Percentiles rank a stretch among this genome's conserved stretches.
phyloP scores from a whole-genome alignment of 2,113 vertebrate species.

The Henicopernis longicauda region DNA sequence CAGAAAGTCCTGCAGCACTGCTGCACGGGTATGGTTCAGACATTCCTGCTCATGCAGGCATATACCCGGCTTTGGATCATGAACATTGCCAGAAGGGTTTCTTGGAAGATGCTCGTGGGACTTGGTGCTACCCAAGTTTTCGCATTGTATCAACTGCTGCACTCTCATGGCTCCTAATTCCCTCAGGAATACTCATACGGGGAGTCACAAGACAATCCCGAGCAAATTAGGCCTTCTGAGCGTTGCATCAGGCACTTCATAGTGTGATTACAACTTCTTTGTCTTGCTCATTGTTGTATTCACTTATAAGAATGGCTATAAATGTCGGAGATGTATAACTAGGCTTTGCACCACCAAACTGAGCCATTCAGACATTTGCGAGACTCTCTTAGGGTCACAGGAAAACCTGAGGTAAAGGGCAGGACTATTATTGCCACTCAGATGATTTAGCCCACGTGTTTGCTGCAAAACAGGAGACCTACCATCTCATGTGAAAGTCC shows the following conservation, averaged over 20 bases:
- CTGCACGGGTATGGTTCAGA: accelerated
- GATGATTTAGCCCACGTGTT: background rate
- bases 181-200: background rate
- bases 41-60: background rate
- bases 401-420: background rate
- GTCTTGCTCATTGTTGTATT: background rate
- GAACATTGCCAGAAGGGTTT: background rate
- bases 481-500: background rate
- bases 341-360: background rate
- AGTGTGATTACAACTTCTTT: background rate
- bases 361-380: accelerated
- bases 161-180: background rate
- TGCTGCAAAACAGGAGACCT: background rate
- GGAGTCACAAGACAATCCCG: background rate
- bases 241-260: background rate
- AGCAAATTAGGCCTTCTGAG: background rate
- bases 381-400: background rate
- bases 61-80: background rate
- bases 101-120: background rate
- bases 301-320: background rate
- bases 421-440: background rate
- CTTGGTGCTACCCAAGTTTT: background rate
- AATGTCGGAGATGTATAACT: background rate
- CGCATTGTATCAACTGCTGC: background rate
- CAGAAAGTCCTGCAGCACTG: background rate